Percentiles rank a stretch among this genome's conserved stretches.
phyloP scores from a whole-genome alignment of 2,113 vertebrate species.

The Pogonocichla stellata region DNA sequence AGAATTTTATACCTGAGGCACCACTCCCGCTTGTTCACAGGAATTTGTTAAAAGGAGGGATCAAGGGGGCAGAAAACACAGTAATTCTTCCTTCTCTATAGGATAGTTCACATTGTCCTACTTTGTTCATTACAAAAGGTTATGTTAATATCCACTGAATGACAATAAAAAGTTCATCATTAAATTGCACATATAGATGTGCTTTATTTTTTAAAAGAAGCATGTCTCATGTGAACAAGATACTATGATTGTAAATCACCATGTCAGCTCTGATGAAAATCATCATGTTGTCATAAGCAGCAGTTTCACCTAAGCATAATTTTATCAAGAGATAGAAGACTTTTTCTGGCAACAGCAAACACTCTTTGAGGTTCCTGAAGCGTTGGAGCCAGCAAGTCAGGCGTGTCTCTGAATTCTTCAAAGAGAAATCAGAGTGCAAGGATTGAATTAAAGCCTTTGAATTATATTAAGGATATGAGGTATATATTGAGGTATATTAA shows the following conservation, averaged over 20 bases:
- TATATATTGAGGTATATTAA: too few relatives aligned
- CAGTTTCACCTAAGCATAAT: not conserved
- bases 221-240: not conserved
- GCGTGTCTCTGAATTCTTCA: too few relatives aligned
- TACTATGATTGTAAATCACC: not conserved
- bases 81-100: not conserved
- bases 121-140: not conserved
- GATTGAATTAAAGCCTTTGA: too few relatives aligned
- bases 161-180: not conserved
- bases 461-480: too few relatives aligned
- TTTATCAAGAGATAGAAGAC: not conserved
- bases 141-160: not conserved
- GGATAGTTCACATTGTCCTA: not conserved
- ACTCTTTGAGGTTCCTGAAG: not conserved
- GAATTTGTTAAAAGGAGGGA: not conserved
- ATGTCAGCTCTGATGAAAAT: not conserved
- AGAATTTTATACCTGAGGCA: not conserved
- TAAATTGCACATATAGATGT: not conserved
- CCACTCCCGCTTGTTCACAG: not conserved
- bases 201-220: not conserved
- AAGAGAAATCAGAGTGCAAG: too few relatives aligned
- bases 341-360: not conserved
- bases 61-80: not conserved
- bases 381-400: too few relatives aligned
- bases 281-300: not conserved